A percentile compares a stretch with the other conserved stretches of the same genome.
These are phyloP conservation scores for Seira sanloemensis DNA, from an alignment of 2,888 invertebrate genomes.

Conservation along the genomic window DNA sequence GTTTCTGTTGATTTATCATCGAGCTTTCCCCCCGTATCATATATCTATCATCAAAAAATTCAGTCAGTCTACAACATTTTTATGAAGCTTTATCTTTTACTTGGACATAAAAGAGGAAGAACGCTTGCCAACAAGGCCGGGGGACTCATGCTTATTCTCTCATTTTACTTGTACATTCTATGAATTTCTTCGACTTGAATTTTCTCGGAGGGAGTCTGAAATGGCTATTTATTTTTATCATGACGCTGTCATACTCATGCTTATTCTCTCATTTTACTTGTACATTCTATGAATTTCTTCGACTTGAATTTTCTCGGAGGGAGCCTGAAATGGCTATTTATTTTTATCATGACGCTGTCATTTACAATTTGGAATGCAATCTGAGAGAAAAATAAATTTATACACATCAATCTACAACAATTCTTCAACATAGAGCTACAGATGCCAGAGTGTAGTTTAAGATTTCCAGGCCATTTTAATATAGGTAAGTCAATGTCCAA, in stretches of 20 bases:
- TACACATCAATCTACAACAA: too few species aligned
- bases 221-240: not conserved
- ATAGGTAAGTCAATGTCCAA: too few species aligned
- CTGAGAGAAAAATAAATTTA: too few species aligned
- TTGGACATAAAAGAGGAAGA: not conserved
- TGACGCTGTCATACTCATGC: not conserved
- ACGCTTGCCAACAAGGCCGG: not conserved
- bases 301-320: not conserved
- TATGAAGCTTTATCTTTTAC: not conserved
- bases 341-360: not conserved
- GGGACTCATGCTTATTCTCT: not conserved
- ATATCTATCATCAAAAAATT: not conserved
- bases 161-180: not conserved
- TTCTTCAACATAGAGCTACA: too few species aligned
- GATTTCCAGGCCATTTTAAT: too few species aligned
- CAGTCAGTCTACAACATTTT: not conserved
- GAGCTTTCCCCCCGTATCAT: not conserved
- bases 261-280: not conserved
- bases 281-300: not conserved
- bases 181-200: not conserved
- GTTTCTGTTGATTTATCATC: conserved; percentile 46
- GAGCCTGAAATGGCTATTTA: not conserved
- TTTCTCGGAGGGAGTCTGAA: not conserved
- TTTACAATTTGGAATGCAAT: not conserved
- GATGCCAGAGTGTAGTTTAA: too few species aligned